These are phyloP conservation scores for Cotesia chilonis DNA, from an alignment of 1,140 invertebrate species.

Conservation along the genomic window DNA sequence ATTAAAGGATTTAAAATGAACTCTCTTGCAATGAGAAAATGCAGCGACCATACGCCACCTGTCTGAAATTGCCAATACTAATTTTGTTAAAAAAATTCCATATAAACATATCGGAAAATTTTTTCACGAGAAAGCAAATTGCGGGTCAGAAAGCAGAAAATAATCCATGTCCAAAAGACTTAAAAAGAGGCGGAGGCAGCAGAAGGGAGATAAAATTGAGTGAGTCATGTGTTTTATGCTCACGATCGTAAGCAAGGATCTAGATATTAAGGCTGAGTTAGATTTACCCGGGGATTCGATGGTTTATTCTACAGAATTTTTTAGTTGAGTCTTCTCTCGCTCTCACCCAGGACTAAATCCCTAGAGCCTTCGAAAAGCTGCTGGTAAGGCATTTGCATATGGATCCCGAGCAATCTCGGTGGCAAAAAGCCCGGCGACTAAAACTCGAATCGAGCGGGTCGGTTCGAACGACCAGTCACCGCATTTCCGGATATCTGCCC, in stretches of 20 bases:
- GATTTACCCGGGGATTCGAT: background rate
- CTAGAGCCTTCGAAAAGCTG: no score
- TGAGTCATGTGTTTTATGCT: conserved; percentile 23
- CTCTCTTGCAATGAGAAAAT: no score
- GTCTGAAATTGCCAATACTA: no score
- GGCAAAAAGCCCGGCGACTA: conserved; percentile 11
- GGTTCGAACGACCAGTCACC: background rate
- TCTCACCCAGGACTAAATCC: background rate
- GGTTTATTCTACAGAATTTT: conserved; percentile 26
- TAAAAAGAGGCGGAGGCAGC: no score
- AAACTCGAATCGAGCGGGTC: conserved; percentile 2
- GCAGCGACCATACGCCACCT: no score
- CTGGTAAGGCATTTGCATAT: conserved; percentile 21
- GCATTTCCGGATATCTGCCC: conserved; percentile 10
- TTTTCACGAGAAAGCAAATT: no score
- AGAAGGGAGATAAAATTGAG: no score
- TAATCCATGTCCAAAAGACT: no score
- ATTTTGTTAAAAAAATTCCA: no score
- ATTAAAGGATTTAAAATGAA: no score
- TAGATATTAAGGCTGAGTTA: conserved; percentile 1
- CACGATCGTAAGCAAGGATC: conserved; percentile 11
- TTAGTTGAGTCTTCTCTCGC: background rate
- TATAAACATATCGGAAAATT: no score
- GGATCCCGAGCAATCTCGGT: conserved; percentile 20
- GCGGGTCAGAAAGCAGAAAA: no score